phyloP scores from a whole-genome alignment of 2,888 invertebrate species.

The Agonopterix heracliana region DNA sequence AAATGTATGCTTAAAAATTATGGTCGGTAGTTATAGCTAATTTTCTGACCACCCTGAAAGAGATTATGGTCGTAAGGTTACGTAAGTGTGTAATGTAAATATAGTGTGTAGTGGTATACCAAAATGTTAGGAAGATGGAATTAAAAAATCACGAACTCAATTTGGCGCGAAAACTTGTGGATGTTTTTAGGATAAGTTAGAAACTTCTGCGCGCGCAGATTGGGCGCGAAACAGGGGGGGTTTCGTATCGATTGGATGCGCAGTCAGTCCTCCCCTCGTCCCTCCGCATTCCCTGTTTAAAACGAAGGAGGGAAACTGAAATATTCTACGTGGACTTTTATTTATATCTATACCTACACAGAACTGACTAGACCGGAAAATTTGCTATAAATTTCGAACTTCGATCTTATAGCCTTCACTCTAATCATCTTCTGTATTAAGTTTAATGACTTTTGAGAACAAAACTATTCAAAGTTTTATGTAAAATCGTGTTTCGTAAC shows the following conservation, averaged over 20 bases:
- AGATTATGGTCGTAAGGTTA: too few relatives aligned
- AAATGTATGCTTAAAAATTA: too few relatives aligned
- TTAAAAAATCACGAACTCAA: slow-evolving; percentile 16
- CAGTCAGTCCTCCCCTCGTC: slow-evolving; percentile 32
- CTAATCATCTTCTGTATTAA: too few relatives aligned
- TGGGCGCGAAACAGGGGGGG: slow-evolving; percentile 36
- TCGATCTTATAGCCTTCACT: neutral
- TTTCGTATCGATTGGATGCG: slow-evolving; percentile 60
- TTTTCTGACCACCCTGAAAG: too few relatives aligned
- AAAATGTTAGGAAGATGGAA: too few relatives aligned
- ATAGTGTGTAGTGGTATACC: too few relatives aligned
- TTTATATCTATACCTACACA: slow-evolving; percentile 17
- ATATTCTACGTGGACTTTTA: slow-evolving; percentile 31
- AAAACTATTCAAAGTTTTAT: too few relatives aligned
- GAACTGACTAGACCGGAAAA: slow-evolving; percentile 14
- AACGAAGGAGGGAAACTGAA: slow-evolving; percentile 40
- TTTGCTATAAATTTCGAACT: neutral
- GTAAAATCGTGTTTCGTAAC: too few relatives aligned
- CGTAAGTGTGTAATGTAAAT: too few relatives aligned
- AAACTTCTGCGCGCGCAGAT: slow-evolving; percentile 53
- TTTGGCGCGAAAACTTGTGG: slow-evolving; percentile 45
- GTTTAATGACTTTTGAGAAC: too few relatives aligned
- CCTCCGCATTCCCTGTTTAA: slow-evolving; percentile 29
- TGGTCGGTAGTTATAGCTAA: too few relatives aligned
- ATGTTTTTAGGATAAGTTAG: slow-evolving; percentile 19